Evolutionary conservation across 2,113 vertebrate genomes (phyloP), one percentile per base, ranked within the genome.

Genomic region (Sander lucioperca): DNA sequence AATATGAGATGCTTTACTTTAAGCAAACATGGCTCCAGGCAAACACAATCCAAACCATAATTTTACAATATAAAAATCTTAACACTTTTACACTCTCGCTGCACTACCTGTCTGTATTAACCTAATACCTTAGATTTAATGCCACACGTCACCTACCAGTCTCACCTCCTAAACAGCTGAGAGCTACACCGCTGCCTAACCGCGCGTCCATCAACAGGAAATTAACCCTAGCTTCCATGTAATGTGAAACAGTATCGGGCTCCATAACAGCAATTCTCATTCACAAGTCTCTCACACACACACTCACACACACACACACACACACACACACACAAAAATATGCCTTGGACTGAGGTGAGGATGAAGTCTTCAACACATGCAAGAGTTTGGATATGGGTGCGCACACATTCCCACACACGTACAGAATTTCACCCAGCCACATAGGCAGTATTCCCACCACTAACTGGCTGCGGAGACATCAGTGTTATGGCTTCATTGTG

Each of bases 121-220:
- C 30, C 30, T 33, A 33, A 33, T 33, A 33, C 30, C 30, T 33
- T 33, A 33, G 30, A 33, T 5, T 33, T 33, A 33, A 33, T 33
- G 30, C 79, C 75, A 84, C 86, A 89, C 84, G 90, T 92, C 84
- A 85, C 65, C 84, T 61, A 80, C 82, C 69, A 64, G 81, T 89
- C 80, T 88, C 86, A 89, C 89, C 95, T 96, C 96, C 96, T 96
- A 93, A 96, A 96, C 90, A 92, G 86, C 87, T 90, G 92, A 91
- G 84, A 0, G 63, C 84, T 69, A 30, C 67, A 83, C 30, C 13
- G 58, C 30, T 54, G 71, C 43, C 72, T 89, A 88, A 91, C 88
- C 91, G 63, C 51, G 1, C n/a, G 56, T 92, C 92, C 78, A 92
- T 94, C 93, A 93, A 86, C 90, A 93, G 92, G 92, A 94, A 94